Base-by-base conservation (phyloP, 2,888 invertebrate species). In the Thereva nobilitata region DNA sequence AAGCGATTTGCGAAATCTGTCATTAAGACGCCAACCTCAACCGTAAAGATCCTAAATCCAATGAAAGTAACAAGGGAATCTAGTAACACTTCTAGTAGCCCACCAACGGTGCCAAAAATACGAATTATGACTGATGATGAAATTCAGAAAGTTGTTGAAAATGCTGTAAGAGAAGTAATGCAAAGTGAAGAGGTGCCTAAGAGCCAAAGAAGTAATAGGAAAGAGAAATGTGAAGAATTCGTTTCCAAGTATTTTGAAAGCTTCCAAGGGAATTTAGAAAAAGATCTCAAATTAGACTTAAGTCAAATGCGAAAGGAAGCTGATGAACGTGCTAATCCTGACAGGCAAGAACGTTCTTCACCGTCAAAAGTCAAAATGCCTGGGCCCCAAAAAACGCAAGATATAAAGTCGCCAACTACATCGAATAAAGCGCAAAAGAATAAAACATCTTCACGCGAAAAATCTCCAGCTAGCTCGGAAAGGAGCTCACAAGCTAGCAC, bases 101-200 rank as follows among this genome's bases (percentile, higher is more conserved):
- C 23, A 2, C 23, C 23, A 23, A 23, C 23, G 6, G 10, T 10
- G 5, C 64, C 70, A 41, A 55, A 45, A 35, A 38, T 68, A 52
- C 66, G 68, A 4, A 37, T 68, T 6, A 64, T 70, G 66, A 67
- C 66, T 7, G 70, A 70, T 10, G 61, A 52, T 7, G 69, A 70
- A 57, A 69, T 70, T 6, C 54, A 66, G 38, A 66, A 66, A 52
- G 67, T 68, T 23, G 66, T 70, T 5, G 70, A 70, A 54, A 55
- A 7, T 41, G 70, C 67, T 4, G 67, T 68, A 35, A 64, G 54
- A 53, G 68, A 70, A 47, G 63, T 70, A 23, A 64, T 69, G 4
- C 50, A 61, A 23, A 23, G 23, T 23, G 23, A 23, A 23, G 23
- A 23, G 23, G 23, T 23, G 2, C 23, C 23, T 23, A 23, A 23